A percentile compares a stretch with the other conserved stretches of the same genome.
phyloP scores from a whole-genome alignment of 2,888 invertebrate genomes.

The Pherbina coryleti region DNA sequence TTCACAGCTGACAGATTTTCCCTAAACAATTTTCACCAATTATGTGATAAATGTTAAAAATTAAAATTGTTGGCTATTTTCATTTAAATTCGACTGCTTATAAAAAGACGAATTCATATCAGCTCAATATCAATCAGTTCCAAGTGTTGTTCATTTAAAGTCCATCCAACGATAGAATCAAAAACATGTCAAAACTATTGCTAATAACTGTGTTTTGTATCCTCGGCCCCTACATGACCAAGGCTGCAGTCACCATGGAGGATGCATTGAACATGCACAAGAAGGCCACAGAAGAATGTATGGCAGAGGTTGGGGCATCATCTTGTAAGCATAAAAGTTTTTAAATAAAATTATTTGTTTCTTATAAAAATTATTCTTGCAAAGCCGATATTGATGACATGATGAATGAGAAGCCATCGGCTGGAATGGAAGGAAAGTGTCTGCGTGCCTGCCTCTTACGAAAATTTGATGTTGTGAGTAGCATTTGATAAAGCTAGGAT shows the following conservation, averaged over 20 bases:
- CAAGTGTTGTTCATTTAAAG: not conserved
- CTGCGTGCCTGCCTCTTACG: constrained; percentile 60
- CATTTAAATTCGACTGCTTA: not conserved
- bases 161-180: not conserved
- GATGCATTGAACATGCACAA: constrained; percentile 53
- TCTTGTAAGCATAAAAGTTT: constrained; percentile 48
- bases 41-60: not conserved
- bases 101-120: not conserved
- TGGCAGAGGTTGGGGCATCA: constrained; percentile 57
- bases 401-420: constrained; percentile 50
- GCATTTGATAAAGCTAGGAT: not conserved
- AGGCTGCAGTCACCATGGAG: constrained; percentile 49
- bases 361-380: not conserved
- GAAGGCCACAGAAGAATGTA: constrained; percentile 54
- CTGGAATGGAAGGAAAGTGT: constrained; percentile 57
- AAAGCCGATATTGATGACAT: constrained; percentile 53
- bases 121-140: not conserved
- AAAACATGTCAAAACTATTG: constrained; percentile 1
- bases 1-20: constrained; percentile 56
- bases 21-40: not conserved
- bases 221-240: not conserved
- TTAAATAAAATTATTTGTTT: no score
- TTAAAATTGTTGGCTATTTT: not conserved
- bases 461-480: constrained; percentile 50
- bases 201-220: constrained; percentile 1